Conservation (phyloP, 64 coral and sea anemone species). For the Hydrozoanthus tunicans region DNA sequence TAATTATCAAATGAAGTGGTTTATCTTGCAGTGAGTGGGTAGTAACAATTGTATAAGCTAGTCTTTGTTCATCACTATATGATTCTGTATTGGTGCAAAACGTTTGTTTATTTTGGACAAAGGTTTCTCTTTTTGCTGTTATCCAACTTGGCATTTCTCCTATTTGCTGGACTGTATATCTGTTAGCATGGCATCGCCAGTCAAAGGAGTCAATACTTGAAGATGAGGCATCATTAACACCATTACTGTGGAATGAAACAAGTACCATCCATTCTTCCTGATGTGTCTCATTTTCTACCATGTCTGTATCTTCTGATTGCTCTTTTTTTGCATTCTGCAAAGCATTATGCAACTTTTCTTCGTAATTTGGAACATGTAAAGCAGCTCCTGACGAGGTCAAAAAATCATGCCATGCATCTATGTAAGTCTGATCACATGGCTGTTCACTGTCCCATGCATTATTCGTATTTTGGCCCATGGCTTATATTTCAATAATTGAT, state of each 20-base stretch:
- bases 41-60: constrained; percentile 26
- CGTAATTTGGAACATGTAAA: constrained; percentile 4
- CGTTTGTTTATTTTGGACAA: neutral
- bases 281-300: neutral
- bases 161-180: constrained; percentile 11
- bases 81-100: constrained; percentile 5
- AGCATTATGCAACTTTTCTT: neutral
- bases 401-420: constrained; percentile 18
- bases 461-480: neutral
- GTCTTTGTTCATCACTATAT: constrained; percentile 40
- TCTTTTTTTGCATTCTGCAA: neutral
- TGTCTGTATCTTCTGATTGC: neutral
- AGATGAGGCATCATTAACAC: neutral
- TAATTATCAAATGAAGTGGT: too few species aligned
- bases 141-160: constrained; percentile 30
- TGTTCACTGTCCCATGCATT: neutral
- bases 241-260: neutral
- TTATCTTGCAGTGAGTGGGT: neutral
- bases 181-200: neutral
- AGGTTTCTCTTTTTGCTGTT: neutral
- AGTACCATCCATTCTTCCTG: constrained; percentile 17
- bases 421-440: neutral
- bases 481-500: neutral
- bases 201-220: neutral
- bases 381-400: neutral